Evolutionary conservation across 2,797 vertebrate species (phyloP).

Genomic region (Aplochiton taeniatus): DNA sequence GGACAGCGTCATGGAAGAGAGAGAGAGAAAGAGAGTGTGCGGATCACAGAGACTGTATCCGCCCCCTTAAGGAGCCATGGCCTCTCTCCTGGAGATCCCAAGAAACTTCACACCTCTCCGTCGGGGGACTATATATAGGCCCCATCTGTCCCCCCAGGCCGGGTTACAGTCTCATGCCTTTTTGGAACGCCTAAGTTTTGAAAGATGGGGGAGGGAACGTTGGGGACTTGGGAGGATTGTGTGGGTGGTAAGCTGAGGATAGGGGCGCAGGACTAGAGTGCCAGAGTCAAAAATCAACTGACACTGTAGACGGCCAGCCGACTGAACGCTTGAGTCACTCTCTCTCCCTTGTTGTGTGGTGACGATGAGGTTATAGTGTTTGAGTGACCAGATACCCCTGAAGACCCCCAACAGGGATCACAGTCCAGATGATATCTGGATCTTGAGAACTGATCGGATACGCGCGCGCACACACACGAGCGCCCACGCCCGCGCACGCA

Average conservation of each 20-base stretch:
- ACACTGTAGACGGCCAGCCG: constrained; percentile 46
- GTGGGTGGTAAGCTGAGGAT: constrained; percentile 25
- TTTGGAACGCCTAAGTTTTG: constrained; percentile 40
- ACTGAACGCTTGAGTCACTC: constrained; percentile 51
- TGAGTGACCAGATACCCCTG: no score
- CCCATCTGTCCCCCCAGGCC: constrained; percentile 79
- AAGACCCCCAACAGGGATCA: no score
- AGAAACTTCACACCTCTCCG: constrained; percentile 82
- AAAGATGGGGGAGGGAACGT: constrained; percentile 6
- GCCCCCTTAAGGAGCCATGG: constrained; percentile 76
- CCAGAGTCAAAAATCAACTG: constrained; percentile 40
- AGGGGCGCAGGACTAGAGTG: neutral
- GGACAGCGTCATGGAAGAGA: constrained; percentile 45
- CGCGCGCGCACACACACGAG: constrained; percentile 1
- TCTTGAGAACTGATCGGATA: no score
- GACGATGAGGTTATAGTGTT: constrained; percentile 28
- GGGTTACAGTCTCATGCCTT: constrained; percentile 79
- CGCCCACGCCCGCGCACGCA: no score
- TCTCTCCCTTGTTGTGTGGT: constrained; percentile 27
- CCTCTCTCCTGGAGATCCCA: constrained; percentile 73
- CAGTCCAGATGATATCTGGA: no score
- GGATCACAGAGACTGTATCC: constrained; percentile 60
- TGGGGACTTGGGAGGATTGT: constrained; percentile 36
- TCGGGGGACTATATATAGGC: constrained; percentile 75
- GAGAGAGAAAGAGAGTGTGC: constrained; percentile 38